These are phyloP conservation scores for Pseudomugil gertrudae DNA, from an alignment of 2,797 vertebrate genomes.

Conservation along the genomic window DNA sequence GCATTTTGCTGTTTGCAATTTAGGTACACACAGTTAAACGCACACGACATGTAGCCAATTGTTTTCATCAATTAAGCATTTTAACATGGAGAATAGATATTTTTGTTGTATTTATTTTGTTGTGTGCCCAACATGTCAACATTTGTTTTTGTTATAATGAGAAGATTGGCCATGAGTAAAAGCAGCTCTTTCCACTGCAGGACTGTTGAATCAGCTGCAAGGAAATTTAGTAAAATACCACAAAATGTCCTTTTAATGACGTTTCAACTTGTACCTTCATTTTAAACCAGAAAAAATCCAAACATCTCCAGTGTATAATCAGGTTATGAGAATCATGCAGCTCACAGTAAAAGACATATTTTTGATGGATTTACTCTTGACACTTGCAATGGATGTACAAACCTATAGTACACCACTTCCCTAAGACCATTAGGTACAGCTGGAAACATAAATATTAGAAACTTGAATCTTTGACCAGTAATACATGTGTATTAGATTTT, in stretches of 20 bases:
- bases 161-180: constrained; percentile 26
- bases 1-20: constrained; percentile 51
- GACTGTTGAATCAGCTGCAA: constrained; percentile 27
- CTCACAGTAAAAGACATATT: constrained; percentile 5
- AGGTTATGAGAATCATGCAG: neutral
- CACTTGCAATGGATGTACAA: neutral
- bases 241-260: no score
- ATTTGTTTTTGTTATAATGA: constrained; percentile 60
- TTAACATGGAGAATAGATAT: constrained; percentile 58
- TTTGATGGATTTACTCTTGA: neutral
- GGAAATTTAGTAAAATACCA: constrained; percentile 7
- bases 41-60: constrained; percentile 22
- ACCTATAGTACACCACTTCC: neutral
- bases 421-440: neutral
- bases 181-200: constrained; percentile 11
- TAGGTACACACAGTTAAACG: constrained; percentile 21
- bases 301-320: neutral
- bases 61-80: constrained; percentile 63
- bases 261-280: neutral
- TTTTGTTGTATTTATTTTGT: constrained; percentile 48
- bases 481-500: neutral
- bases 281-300: neutral
- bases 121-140: constrained; percentile 58
- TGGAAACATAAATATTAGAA: neutral
- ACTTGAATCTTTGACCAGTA: neutral